Evolutionary conservation across 2,113 vertebrate species (phyloP).

Genomic region (Melospiza georgiana): DNA sequence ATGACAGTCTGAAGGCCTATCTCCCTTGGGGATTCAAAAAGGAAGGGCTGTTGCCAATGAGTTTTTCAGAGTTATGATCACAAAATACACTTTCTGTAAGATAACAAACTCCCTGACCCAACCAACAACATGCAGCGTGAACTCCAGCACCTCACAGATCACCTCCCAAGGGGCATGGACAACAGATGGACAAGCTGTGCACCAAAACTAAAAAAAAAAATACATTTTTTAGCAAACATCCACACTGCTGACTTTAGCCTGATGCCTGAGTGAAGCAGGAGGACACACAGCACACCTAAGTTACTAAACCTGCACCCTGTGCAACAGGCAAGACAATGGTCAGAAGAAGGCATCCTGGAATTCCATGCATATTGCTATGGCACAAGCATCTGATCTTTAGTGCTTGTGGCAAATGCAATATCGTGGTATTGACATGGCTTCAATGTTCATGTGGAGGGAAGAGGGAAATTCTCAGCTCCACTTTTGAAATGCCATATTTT

Average conservation of each 20-base stretch:
- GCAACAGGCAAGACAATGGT: not conserved
- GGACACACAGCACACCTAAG: not conserved
- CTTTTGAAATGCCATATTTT: not conserved
- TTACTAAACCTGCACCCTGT: not conserved
- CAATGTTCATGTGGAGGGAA: not conserved
- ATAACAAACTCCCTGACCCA: not conserved
- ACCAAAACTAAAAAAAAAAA: not conserved
- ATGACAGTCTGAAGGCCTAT: rapidly evolving
- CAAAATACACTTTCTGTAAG: not conserved
- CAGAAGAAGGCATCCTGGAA: not conserved
- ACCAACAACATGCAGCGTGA: not conserved
- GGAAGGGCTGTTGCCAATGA: not conserved
- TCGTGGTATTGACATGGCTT: not conserved
- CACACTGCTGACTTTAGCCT: not conserved
- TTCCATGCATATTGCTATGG: not conserved
- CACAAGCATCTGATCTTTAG: not conserved
- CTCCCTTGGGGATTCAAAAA: not conserved
- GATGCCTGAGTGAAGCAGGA: not conserved
- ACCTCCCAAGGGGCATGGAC: not conserved
- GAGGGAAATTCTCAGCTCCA: not conserved
- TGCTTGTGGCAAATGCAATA: not conserved
- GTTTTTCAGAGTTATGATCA: not conserved
- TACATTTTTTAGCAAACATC: not conserved
- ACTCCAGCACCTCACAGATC: not conserved
- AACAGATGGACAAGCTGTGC: not conserved